phyloP scores from a whole-genome alignment of 2,113 vertebrate species.

The Ptyas mucosa region DNA sequence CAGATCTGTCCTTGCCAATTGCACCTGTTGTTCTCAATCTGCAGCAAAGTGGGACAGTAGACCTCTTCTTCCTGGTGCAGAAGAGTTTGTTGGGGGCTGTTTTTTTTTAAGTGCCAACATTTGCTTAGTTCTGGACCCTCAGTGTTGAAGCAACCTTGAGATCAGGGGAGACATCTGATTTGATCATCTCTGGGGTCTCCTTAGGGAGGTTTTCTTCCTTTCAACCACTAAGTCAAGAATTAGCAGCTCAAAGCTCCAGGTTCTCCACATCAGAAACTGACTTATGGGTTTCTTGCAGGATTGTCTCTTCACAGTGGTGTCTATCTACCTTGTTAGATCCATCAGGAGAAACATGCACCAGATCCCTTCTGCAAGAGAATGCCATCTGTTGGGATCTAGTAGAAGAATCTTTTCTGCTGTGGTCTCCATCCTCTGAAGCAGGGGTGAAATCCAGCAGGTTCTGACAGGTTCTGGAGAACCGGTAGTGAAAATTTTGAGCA shows the following conservation, averaged over 20 bases:
- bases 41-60: neutral
- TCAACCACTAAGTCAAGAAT: neutral
- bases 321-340: neutral
- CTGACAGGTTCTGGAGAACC: no score
- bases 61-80: neutral
- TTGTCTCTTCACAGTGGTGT: neutral
- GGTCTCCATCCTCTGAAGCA: neutral
- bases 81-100: neutral
- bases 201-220: neutral
- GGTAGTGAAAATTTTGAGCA: no score
- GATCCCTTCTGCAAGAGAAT: neutral
- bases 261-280: neutral
- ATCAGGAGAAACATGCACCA: neutral
- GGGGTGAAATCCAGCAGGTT: no score
- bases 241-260: neutral
- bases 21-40: slow-evolving; percentile 4
- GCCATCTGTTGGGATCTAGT: neutral
- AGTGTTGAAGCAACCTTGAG: neutral
- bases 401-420: neutral
- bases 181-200: neutral
- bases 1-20: neutral
- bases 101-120: neutral
- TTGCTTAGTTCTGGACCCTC: neutral
- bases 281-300: neutral
- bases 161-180: neutral